These are phyloP conservation scores for Hiodon tergisus DNA, from an alignment of 2,113 vertebrate species.

Conservation along the genomic window DNA sequence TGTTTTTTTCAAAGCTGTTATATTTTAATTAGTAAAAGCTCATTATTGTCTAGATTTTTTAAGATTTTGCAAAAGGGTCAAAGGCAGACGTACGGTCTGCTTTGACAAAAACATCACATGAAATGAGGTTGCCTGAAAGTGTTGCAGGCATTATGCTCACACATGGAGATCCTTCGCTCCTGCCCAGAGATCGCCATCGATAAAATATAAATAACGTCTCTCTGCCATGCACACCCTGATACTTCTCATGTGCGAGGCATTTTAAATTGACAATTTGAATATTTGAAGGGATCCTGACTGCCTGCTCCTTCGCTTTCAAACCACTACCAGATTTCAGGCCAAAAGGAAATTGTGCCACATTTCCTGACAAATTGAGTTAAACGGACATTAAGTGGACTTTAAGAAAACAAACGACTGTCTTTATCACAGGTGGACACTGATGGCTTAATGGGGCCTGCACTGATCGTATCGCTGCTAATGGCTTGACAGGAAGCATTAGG, in stretches of 20 bases:
- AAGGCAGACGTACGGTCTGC: neutral
- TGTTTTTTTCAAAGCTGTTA: neutral
- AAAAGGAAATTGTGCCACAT: constrained; percentile 99
- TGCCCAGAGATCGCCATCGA: constrained; percentile 3
- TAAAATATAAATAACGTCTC: neutral
- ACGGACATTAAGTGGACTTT: constrained; percentile 99
- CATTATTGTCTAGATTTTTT: neutral
- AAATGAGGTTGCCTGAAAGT: neutral
- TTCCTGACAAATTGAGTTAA: constrained; percentile 99
- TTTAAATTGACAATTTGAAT: constrained; percentile 83
- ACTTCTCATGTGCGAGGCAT: constrained; percentile 15
- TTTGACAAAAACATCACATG: neutral
- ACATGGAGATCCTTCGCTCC: neutral
- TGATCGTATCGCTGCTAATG: constrained; percentile 99
- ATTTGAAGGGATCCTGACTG: constrained; percentile 61
- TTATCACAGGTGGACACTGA: constrained; percentile 99
- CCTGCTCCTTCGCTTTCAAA: constrained; percentile 82
- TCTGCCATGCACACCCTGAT: neutral
- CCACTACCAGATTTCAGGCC: constrained; percentile 93
- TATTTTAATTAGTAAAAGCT: neutral
- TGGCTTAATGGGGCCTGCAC: constrained; percentile 96
- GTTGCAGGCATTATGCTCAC: neutral
- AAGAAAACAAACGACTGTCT: constrained; percentile 99
- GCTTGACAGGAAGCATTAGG: constrained; percentile 99
- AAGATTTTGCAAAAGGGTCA: neutral